Evolutionary conservation across 2,113 vertebrate species (phyloP).

Genomic region (Camelus dromedarius): DNA sequence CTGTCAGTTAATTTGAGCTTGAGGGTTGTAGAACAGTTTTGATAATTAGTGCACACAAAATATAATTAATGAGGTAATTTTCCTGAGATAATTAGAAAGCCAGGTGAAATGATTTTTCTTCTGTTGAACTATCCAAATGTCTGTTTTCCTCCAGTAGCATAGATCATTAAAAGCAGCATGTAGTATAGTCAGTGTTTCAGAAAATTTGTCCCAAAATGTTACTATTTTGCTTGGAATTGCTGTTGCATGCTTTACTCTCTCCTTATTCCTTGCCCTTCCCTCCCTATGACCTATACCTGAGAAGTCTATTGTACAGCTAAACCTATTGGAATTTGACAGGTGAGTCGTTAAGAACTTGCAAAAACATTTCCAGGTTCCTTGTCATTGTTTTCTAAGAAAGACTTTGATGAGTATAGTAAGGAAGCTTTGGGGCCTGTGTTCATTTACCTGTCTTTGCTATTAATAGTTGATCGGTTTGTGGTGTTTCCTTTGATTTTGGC

Average conservation of each 20-base stretch:
- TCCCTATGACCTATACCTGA: background rate
- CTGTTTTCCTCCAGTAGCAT: background rate
- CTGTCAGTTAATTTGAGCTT: slow-evolving; percentile 15
- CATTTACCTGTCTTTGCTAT: slow-evolving; percentile 28
- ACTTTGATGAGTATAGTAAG: background rate
- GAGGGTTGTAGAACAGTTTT: slow-evolving; percentile 21
- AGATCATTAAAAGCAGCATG: background rate
- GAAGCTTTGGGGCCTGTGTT: background rate
- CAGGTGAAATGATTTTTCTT: background rate
- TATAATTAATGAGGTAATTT: slow-evolving; percentile 34
- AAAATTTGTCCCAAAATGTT: slow-evolving; percentile 16
- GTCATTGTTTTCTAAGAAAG: background rate
- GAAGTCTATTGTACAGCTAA: background rate
- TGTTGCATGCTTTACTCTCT: background rate
- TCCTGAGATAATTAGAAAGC: slow-evolving; percentile 51
- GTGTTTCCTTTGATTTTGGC: slow-evolving; percentile 56
- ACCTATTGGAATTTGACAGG: slow-evolving; percentile 1
- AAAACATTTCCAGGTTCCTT: background rate
- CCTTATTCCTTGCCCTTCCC: background rate
- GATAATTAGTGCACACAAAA: slow-evolving; percentile 19
- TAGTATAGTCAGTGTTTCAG: background rate
- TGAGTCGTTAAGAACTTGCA: slow-evolving; percentile 41
- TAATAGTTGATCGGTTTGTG: slow-evolving; percentile 46
- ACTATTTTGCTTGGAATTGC: slow-evolving; percentile 31
- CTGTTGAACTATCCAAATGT: slow-evolving; percentile 41